Percentiles rank a stretch among this genome's conserved stretches.
These are phyloP conservation scores for Datnioides undecimradiatus DNA, from an alignment of 2,113 vertebrate species.

Conservation along the genomic window DNA sequence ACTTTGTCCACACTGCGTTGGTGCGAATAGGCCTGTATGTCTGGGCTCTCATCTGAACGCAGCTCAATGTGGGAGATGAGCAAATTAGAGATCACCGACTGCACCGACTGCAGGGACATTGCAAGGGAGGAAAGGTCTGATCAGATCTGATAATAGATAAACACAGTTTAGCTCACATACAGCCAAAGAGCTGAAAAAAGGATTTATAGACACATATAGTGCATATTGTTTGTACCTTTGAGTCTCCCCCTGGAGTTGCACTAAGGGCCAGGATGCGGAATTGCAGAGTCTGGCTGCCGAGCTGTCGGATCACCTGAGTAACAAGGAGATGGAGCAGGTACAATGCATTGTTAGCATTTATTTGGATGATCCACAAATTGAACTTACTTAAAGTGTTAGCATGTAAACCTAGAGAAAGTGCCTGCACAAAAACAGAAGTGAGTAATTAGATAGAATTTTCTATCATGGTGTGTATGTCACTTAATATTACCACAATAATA, in stretches of 20 bases:
- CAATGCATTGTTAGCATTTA: neutral
- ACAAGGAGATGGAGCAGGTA: neutral
- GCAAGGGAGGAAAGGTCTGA: neutral
- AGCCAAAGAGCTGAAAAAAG: neutral
- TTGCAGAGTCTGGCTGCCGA: conserved; percentile 88
- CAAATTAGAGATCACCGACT: conserved; percentile 95
- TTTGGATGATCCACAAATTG: neutral
- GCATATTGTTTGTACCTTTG: conserved; percentile 84
- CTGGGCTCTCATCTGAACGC: conserved; percentile 92
- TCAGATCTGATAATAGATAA: neutral
- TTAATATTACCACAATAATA: too few species aligned
- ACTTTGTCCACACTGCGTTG: conserved; percentile 92
- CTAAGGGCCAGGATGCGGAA: conserved; percentile 95
- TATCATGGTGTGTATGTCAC: neutral
- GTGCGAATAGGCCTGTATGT: conserved; percentile 91
- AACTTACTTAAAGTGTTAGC: neutral
- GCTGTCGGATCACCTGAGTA: conserved; percentile 90
- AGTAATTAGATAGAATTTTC: neutral
- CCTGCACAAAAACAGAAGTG: neutral
- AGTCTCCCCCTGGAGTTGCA: conserved; percentile 94
- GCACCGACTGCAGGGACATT: conserved; percentile 87
- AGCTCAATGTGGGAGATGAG: conserved; percentile 93
- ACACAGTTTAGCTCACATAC: neutral
- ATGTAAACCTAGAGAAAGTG: neutral
- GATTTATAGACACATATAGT: neutral